phyloP scores from a whole-genome alignment of 2,113 vertebrate genomes.

The Fulica atra region DNA sequence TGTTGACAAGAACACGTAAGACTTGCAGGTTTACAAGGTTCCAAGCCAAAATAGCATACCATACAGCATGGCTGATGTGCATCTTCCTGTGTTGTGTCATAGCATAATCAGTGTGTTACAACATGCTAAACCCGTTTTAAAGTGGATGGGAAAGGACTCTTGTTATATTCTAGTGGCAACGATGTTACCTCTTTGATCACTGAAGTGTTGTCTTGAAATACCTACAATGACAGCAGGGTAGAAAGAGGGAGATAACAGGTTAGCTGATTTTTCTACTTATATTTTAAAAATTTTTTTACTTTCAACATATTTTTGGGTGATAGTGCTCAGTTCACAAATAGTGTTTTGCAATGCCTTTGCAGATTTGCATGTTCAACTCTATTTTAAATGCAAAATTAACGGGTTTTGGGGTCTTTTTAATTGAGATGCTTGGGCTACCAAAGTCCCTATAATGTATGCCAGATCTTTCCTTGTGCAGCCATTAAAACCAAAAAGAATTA shows the following conservation, averaged over 20 bases:
- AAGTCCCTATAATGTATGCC: background rate
- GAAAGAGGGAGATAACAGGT: background rate
- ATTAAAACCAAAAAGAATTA: background rate
- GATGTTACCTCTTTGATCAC: background rate
- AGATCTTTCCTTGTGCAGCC: background rate
- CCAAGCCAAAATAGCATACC: background rate
- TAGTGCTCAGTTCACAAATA: background rate
- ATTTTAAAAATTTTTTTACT: background rate
- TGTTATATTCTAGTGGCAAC: background rate
- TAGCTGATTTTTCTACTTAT: background rate
- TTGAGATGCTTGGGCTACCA: background rate
- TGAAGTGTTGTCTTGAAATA: background rate
- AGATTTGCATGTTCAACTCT: background rate
- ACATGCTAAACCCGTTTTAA: background rate
- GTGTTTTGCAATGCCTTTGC: background rate
- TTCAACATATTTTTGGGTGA: background rate
- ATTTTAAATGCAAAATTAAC: background rate
- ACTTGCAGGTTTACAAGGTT: background rate
- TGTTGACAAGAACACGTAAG: background rate
- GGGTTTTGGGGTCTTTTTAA: background rate
- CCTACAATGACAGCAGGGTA: background rate
- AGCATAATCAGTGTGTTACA: background rate
- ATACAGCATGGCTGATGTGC: background rate
- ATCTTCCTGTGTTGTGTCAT: background rate
- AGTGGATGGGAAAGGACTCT: background rate